Evolutionary conservation across 2,113 vertebrate genomes (phyloP).

Genomic region (Antigone vipio): DNA sequence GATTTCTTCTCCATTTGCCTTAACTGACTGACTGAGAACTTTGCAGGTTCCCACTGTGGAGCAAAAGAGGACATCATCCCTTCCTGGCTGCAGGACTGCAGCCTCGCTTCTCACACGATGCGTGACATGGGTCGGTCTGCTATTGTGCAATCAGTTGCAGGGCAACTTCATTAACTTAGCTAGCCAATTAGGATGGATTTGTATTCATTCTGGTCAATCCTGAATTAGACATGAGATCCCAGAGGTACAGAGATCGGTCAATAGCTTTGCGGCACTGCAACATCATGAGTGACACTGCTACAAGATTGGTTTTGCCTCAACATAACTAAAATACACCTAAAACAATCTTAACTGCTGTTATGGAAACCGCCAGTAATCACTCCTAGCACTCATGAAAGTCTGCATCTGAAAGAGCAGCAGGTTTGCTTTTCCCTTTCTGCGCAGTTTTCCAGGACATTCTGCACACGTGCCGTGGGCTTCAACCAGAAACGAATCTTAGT

Average conservation of each 20-base stretch:
- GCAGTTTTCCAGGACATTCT: background rate
- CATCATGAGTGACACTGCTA: background rate
- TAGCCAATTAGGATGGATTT: slow-evolving; percentile 14
- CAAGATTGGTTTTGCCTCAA: background rate
- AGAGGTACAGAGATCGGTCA: background rate
- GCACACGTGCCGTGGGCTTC: background rate
- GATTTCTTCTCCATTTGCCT: background rate
- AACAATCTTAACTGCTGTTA: background rate
- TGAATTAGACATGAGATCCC: background rate
- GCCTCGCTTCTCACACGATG: background rate
- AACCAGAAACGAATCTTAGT: background rate
- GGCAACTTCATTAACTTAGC: slow-evolving; percentile 4
- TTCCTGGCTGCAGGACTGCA: fast-evolving
- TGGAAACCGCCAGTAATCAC: background rate
- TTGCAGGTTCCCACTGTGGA: background rate
- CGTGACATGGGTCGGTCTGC: fast-evolving
- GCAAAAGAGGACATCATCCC: background rate
- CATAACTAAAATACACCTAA: background rate
- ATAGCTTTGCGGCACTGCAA: background rate
- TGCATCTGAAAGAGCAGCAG: background rate
- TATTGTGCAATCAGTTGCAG: background rate
- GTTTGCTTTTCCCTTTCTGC: background rate
- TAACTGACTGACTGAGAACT: background rate
- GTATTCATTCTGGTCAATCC: background rate
- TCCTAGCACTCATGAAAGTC: background rate